Evolutionary conservation across 1,140 invertebrate species (phyloP).

Genomic region (Propsilocerus akamusi): DNA sequence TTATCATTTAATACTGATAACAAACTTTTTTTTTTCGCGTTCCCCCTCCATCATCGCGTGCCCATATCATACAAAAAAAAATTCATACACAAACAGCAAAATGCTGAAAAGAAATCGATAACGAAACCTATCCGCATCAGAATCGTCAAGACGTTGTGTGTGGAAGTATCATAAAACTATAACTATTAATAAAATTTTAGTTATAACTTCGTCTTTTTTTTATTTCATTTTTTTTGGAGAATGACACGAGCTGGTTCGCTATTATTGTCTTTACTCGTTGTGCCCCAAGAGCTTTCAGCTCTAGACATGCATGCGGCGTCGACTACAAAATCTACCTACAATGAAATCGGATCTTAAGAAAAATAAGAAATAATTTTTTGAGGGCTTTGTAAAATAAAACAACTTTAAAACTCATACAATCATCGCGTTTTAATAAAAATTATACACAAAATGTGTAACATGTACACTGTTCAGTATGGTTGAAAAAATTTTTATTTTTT

Average conservation of each 20-base stretch:
- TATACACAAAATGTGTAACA: conserved; percentile 1
- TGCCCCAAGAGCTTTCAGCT: not conserved
- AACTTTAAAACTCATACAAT: not conserved
- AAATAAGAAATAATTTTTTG: not conserved
- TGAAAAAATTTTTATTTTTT: not conserved
- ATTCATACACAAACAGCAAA: no score
- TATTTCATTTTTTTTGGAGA: not conserved
- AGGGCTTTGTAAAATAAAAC: not conserved
- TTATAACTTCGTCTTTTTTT: no score
- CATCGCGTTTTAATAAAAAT: conserved; percentile 3
- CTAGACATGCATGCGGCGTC: not conserved
- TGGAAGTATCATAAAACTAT: no score
- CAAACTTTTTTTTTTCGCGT: no score
- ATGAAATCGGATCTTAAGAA: not conserved
- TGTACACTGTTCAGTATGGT: not conserved
- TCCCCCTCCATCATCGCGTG: no score
- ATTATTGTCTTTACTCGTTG: not conserved
- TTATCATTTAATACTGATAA: no score
- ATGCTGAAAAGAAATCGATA: no score
- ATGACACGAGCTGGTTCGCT: not conserved
- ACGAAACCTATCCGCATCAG: no score
- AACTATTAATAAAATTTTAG: no score
- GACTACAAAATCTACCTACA: not conserved
- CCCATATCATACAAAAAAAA: no score
- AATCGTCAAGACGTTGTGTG: no score